Evolutionary conservation across 2,113 vertebrate genomes (phyloP), one percentile per base, ranked within the genome.

Genomic region (Thinocorus orbignyianus): DNA sequence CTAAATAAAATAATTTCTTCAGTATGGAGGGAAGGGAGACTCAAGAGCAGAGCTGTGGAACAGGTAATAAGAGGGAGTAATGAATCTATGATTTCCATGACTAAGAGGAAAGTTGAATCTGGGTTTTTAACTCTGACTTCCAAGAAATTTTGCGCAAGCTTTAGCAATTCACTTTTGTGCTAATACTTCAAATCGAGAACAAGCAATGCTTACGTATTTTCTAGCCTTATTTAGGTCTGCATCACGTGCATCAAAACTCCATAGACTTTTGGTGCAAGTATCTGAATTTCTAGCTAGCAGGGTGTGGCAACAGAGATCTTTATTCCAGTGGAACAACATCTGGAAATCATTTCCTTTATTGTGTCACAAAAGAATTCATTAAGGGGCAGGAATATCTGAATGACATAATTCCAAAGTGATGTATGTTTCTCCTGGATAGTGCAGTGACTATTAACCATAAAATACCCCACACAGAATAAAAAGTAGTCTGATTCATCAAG

Each of bases 321-420:
- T 51, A 72, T 77, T 92, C 39, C 87, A 76, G 42, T 77, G 46
- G 41, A 90, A 89, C n/a, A 66, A 81, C 91, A 94, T 87, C 92
- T 96, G 94, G 88, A 81, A 93, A 66, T 24, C 0, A 61, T 92
- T 92, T 92, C 73, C 69, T 66, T 74, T 73, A 44, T 70, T 70
- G 83, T 87, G 78, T 62, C 78, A 79, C 65, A 81, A 61, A 90
- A 81, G 11, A 94, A 93, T 73, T 86, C 71, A 65, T 85, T 48
- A 74, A 93, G 58, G 52, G 66, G 61, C 74, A 82, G 62, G 61
- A 82, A 52, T 54, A 85, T 90, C 70, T 66, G 48, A 85, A 44
- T 86, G n/a, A 95, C 76, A 60, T 86, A 44, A 90, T 62, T 81
- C 41, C 62, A 46, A 84, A 90, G 51, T 82, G 60, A 81, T 57